Percentiles rank a stretch among this genome's conserved stretches.
Conservation (phyloP, 2,113 vertebrate species). For the Ornithorhynchus anatinus region DNA sequence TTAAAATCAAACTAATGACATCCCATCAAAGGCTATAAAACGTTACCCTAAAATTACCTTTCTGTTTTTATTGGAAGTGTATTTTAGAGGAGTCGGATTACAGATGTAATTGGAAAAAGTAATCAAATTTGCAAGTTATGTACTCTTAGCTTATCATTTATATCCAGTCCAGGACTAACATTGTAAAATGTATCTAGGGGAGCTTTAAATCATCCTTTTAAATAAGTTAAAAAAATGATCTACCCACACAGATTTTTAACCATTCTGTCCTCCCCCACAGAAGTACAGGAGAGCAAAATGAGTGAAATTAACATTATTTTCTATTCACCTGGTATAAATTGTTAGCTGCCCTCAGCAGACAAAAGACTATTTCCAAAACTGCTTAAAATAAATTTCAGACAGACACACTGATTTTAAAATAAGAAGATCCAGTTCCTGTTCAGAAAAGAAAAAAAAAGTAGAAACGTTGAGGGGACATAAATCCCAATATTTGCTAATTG, state of each 20-base stretch:
- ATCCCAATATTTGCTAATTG: no score
- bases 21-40: no score
- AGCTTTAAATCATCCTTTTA: constrained; percentile 9
- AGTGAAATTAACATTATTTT: neutral
- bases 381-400: no score
- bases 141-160: constrained; percentile 26
- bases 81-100: constrained; percentile 41
- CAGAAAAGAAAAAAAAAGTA: no score
- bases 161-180: constrained; percentile 15
- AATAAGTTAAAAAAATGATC: neutral
- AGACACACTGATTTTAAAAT: no score
- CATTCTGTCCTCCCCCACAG: neutral
- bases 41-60: constrained; percentile 30
- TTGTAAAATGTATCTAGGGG: neutral
- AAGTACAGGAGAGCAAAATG: neutral
- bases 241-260: neutral
- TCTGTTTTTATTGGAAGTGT: constrained; percentile 31
- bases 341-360: no score
- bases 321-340: neutral
- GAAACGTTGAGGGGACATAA: no score
- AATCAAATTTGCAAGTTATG: constrained; percentile 25
- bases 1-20: no score
- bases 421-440: no score
- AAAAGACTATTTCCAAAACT: no score
- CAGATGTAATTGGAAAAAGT: constrained; percentile 44